These are phyloP conservation scores for Halocynthia aurantium DNA, from an alignment of 23 tunicate species.

Conservation along the genomic window DNA sequence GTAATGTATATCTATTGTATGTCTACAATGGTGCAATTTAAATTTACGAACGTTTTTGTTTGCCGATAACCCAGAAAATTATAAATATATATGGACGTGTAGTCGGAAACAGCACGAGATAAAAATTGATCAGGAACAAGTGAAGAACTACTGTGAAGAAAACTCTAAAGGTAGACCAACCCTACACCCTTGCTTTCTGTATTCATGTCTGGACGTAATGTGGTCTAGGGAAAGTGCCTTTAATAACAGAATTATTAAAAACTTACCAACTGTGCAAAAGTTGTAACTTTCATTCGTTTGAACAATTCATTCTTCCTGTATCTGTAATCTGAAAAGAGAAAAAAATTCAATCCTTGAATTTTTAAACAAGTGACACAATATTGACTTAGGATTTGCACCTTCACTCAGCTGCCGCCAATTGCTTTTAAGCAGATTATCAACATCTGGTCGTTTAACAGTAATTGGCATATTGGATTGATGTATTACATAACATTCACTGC, in stretches of 20 bases:
- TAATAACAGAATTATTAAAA: neutral
- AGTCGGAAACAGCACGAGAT: too few species aligned
- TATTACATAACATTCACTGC: too few species aligned
- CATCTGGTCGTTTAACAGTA: constrained; percentile 16
- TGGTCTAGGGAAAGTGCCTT: neutral
- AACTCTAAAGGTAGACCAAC: too few species aligned
- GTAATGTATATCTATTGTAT: too few species aligned
- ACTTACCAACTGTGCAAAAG: constrained; percentile 88
- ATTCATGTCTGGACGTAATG: neutral
- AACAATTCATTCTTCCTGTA: constrained; percentile 73
- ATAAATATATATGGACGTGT: too few species aligned
- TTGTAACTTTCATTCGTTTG: constrained; percentile 80
- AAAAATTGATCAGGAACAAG: too few species aligned
- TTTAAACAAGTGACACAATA: neutral
- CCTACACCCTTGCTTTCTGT: too few species aligned
- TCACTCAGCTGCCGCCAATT: constrained; percentile 3
- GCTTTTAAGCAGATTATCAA: neutral
- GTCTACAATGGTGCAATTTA: too few species aligned
- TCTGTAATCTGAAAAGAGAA: constrained; percentile 58
- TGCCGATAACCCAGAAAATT: too few species aligned
- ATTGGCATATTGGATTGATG: constrained; percentile 6
- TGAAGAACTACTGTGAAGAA: too few species aligned
- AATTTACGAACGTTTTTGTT: too few species aligned
- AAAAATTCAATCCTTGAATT: neutral
- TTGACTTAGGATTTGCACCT: neutral